Conservation (phyloP, 2,797 vertebrate genomes). For the Macrochelys suwanniensis region DNA sequence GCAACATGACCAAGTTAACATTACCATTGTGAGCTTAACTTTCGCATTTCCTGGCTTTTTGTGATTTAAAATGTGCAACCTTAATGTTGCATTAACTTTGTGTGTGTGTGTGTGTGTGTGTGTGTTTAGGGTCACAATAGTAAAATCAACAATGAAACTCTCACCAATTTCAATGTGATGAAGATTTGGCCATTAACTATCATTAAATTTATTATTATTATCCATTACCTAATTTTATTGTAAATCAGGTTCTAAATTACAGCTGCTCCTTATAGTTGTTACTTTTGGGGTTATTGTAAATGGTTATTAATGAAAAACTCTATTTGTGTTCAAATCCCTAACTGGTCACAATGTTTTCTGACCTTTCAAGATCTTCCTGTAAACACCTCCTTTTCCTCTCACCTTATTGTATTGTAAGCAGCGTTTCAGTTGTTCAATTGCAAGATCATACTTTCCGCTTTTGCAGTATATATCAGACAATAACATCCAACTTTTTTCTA, state of each 20-base stretch:
- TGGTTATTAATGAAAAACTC: background rate
- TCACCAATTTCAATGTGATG: background rate
- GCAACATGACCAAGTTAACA: background rate
- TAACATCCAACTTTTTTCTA: constrained; percentile 81
- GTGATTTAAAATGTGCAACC: background rate
- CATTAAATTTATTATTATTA: background rate
- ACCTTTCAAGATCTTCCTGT: background rate
- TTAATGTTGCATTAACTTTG: background rate
- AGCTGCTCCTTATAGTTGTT: background rate
- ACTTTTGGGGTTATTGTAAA: background rate
- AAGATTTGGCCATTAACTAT: background rate
- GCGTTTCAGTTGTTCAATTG: constrained; percentile 76
- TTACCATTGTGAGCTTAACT: background rate
- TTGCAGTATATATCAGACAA: constrained; percentile 84
- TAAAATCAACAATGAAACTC: background rate
- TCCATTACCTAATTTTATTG: background rate
- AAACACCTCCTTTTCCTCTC: background rate
- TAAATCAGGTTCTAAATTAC: background rate
- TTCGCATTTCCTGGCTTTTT: background rate
- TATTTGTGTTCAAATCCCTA: background rate
- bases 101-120: no score
- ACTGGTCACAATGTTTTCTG: background rate
- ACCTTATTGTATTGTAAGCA: constrained; percentile 85
- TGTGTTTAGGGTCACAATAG: background rate
- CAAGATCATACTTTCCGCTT: constrained; percentile 81